Evolutionary conservation across 1,140 invertebrate species (phyloP), one percentile per base, ranked within the genome.

Genomic region (Drosophila biarmipes): DNA sequence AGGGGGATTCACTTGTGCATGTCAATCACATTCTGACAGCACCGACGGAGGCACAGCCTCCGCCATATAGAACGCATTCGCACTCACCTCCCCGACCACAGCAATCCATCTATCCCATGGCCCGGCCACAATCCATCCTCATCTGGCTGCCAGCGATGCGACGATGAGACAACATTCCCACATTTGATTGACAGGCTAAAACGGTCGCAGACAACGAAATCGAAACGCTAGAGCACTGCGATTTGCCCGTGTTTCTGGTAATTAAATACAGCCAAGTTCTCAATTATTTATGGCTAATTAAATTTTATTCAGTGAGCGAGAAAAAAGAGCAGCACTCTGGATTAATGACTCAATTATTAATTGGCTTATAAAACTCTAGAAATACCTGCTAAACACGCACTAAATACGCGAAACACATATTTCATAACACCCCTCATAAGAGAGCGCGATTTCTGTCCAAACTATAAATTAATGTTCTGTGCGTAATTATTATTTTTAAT

Each of bases 21-120:
- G 81, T 86, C 81, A 86, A 86, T 86, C 81, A 86, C 62, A 75
- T 74, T 78, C 64, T 86, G 81, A 86, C 82, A 86, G 67, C 48
- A 55, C 38, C 59, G 54, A 45, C 79, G 57, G 55, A 55, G 81
- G 62, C 73, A 68, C 35, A 57, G 19, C 45, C 17, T n/a, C 14
- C 27, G 35, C 27, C 48, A 42, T 45, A 55, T 38, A 54, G 48
- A 35, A 21, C 52, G 31, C 53, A 73, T 54, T 51, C 59, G 29
- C 58, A 72, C 59, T 57, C 74, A 75, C 64, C 78, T 46, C 57
- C 64, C 81, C 53, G 57, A 57, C 55, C 63, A 49, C 63, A 42
- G 57, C 17, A 56, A 48, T 45, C 55, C 55, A 52, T 72, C 67
- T 37, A 61, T 45, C 52, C 29, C 6, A 8, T 31, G 8, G 29